phyloP scores from a whole-genome alignment of 2,888 invertebrate species.

The Scaptomyza cyrtandrae region DNA sequence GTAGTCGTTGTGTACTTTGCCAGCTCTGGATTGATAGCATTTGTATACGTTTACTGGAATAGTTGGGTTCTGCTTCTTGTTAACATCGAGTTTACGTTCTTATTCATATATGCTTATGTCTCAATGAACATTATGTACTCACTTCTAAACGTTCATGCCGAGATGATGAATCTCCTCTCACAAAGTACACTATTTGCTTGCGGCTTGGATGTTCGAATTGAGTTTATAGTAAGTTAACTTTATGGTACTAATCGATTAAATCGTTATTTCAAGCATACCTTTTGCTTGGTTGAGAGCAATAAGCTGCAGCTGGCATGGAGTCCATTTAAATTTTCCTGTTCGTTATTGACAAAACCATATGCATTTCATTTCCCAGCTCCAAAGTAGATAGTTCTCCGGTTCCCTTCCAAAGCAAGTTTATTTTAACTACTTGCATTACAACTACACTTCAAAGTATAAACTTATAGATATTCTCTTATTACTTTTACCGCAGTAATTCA shows the following conservation, averaged over 20 bases:
- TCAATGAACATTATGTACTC: slow-evolving; percentile 3
- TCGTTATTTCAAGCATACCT: background rate
- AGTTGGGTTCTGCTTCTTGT: too few relatives aligned
- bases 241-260: background rate
- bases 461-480: background rate
- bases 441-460: too few relatives aligned
- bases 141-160: slow-evolving; percentile 34
- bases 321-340: slow-evolving; percentile 37
- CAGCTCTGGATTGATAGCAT: too few relatives aligned
- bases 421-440: background rate
- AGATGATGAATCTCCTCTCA: slow-evolving; percentile 34
- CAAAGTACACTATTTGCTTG: slow-evolving; percentile 15
- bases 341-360: background rate
- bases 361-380: slow-evolving; percentile 28
- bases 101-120: slow-evolving; percentile 39
- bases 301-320: slow-evolving; percentile 31
- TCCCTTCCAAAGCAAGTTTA: slow-evolving; percentile 24
- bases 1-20: too few relatives aligned
- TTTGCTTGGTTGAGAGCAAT: too few relatives aligned
- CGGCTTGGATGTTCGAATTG: slow-evolving; percentile 39
- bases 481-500: background rate
- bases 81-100: too few relatives aligned
- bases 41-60: background rate
- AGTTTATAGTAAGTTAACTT: too few relatives aligned
- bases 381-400: slow-evolving; percentile 36